phyloP scores from a whole-genome alignment of 2,888 invertebrate genomes.

The Diachrysia chrysitis region DNA sequence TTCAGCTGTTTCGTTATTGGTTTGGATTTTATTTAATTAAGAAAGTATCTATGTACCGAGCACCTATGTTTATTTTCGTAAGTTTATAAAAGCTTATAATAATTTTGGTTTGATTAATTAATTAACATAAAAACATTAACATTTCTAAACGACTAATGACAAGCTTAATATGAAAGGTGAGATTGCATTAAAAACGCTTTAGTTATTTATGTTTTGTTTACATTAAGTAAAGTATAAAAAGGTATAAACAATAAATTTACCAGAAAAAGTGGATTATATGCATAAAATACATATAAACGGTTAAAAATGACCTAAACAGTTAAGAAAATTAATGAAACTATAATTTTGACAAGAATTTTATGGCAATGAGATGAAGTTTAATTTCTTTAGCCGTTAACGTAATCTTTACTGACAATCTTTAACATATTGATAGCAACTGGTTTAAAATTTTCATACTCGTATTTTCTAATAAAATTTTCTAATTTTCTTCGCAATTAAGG shows the following conservation, averaged over 20 bases:
- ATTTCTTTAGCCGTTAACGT: slow-evolving; percentile 1
- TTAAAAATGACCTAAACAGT: neutral
- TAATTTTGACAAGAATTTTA: neutral
- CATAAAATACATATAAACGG: neutral
- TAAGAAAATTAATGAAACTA: slow-evolving; percentile 4
- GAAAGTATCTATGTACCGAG: neutral
- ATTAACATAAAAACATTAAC: no score
- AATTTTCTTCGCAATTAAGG: neutral
- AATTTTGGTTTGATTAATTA: no score
- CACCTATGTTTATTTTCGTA: no score
- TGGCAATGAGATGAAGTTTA: neutral
- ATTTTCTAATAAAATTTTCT: no score
- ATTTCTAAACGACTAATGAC: neutral
- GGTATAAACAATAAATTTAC: no score
- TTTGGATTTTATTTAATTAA: slow-evolving; percentile 16
- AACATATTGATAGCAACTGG: neutral
- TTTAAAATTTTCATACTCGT: neutral
- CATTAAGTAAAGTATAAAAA: no score
- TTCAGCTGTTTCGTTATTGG: slow-evolving; percentile 15
- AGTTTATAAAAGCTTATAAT: no score
- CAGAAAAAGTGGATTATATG: no score
- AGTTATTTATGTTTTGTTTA: neutral
- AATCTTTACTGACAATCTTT: slow-evolving; percentile 4
- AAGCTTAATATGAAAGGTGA: neutral
- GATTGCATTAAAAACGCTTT: no score